Base-by-base conservation (phyloP, 2,113 vertebrate genomes). In the Pandion haliaetus region DNA sequence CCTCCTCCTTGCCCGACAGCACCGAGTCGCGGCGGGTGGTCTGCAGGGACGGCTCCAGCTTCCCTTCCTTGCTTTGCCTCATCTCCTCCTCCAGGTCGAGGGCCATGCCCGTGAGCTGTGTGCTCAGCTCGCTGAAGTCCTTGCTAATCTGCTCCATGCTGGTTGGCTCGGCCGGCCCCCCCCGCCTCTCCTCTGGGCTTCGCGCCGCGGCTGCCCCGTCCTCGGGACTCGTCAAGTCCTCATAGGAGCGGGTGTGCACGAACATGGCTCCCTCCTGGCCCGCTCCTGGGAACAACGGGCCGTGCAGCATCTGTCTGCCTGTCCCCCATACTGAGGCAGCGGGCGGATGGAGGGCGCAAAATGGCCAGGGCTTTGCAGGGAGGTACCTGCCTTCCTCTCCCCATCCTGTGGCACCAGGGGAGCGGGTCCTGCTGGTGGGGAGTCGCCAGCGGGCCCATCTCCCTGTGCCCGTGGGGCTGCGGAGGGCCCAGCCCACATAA, bases 221-320 rank as follows among this genome's bases (percentile, higher is more conserved):
- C 93, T 97, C 98, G 2, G 93, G 98, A 97, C 79, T 98, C 0
- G 98, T 99, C 95, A 99, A 97, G 97, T 99, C 99, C 95, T 99
- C 99, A 1, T 99, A 99, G 57, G 99, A 99, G 92, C 98, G 98
- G 7, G 99, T 96, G 49, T 99, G 99, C 94, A 99, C 98, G 2
- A 99, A 99, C 99, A 99, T 99, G 74, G 99, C 98, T 80, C 98
- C 99, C 96, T 99, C 98, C 97, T 99, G 99, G 87, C 98, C 98
- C 0, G 99, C 99, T 72, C 99, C 99, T 99, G 97, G 55, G 79
- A 73, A 98, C 29, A 91, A 92, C 0, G 5, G 52, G 69, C 55
- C 2, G 0, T 81, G 84, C 36, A 81, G 67, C 3, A 0, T 31
- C 54, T 1, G 0, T 23, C 70, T 5, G 2, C 0, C 5, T 16